Evolutionary conservation across 1,140 invertebrate species (phyloP).

Genomic region (Hylaeus anthracinus): DNA sequence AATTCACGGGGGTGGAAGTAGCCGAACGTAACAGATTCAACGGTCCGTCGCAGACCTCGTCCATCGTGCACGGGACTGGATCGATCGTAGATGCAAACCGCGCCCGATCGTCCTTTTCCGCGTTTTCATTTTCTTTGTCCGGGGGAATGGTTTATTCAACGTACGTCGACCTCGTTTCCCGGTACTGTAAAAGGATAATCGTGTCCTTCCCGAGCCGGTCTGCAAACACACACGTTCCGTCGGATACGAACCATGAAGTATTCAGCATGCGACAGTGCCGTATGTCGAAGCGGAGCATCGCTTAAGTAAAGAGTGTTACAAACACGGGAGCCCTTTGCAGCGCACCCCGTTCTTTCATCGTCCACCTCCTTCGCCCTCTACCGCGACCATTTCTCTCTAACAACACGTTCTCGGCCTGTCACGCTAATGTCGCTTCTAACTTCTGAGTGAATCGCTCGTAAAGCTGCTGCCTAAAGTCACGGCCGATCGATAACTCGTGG

Average conservation of each 20-base stretch:
- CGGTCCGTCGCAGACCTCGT: neutral
- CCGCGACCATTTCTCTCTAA: neutral
- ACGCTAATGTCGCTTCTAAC: slow-evolving; percentile 7
- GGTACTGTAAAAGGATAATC: slow-evolving; percentile 74
- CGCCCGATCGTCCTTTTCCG: slow-evolving; percentile 24
- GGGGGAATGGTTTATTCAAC: slow-evolving; percentile 73
- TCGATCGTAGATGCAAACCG: slow-evolving; percentile 43
- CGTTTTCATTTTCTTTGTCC: slow-evolving; percentile 54
- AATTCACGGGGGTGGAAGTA: too few species aligned
- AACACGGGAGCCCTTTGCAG: slow-evolving; percentile 5
- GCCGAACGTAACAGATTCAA: neutral
- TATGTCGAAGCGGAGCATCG: slow-evolving; percentile 60
- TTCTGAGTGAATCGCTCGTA: too few species aligned
- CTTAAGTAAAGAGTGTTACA: slow-evolving; percentile 64
- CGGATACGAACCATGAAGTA: slow-evolving; percentile 67
- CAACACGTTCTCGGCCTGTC: slow-evolving; percentile 36
- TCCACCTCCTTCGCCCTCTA: neutral
- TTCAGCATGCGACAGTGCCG: slow-evolving; percentile 69
- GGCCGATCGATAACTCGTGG: neutral
- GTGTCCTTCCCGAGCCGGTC: slow-evolving; percentile 64
- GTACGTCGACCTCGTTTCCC: slow-evolving; percentile 70
- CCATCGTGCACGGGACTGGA: neutral
- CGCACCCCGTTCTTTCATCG: slow-evolving; percentile 24
- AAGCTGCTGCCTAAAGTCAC: too few species aligned
- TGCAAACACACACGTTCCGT: slow-evolving; percentile 58